phyloP scores from a whole-genome alignment of 2,797 vertebrate species.

The Adrianichthys oophorus region DNA sequence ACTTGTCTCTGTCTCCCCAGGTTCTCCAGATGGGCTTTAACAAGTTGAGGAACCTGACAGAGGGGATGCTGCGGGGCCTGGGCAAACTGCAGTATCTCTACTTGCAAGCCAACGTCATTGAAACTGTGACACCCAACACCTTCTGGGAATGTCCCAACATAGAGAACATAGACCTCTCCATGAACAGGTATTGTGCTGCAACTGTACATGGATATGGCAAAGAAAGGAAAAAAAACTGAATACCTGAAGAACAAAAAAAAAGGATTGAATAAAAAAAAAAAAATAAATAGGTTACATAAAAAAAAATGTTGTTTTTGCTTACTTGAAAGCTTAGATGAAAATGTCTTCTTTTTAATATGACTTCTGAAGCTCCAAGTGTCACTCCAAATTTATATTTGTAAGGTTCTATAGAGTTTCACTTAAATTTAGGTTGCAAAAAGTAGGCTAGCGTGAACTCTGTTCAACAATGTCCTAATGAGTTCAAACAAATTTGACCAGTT shows the following conservation, averaged over 20 bases:
- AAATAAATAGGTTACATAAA: too few species aligned
- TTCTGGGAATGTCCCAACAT: conserved; percentile 98
- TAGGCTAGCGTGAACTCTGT: too few species aligned
- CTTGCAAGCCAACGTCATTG: conserved; percentile 97
- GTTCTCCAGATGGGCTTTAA: conserved; percentile 98
- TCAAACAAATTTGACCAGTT: too few species aligned
- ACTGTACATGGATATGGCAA: not conserved
- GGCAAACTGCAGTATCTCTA: conserved; percentile 97
- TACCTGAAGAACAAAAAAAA: not conserved
- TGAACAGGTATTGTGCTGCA: conserved; percentile 83
- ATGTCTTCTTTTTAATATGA: not conserved
- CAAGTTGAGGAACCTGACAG: conserved; percentile 93
- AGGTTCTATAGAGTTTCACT: not conserved
- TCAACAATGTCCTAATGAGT: too few species aligned
- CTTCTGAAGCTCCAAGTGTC: not conserved
- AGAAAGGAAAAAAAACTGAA: not conserved
- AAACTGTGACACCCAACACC: conserved; percentile 92
- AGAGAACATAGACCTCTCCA: conserved; percentile 96
- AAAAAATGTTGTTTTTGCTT: too few species aligned
- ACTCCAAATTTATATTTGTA: not conserved
- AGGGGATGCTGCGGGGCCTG: conserved; percentile 94
- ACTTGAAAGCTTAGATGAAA: too few species aligned
- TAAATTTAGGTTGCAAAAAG: too few species aligned
- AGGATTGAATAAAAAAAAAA: too few species aligned
- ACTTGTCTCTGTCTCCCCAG: conserved; percentile 78